These are phyloP conservation scores for Drosophila anomalata DNA, from an alignment of 2,888 invertebrate species.

Conservation along the genomic window DNA sequence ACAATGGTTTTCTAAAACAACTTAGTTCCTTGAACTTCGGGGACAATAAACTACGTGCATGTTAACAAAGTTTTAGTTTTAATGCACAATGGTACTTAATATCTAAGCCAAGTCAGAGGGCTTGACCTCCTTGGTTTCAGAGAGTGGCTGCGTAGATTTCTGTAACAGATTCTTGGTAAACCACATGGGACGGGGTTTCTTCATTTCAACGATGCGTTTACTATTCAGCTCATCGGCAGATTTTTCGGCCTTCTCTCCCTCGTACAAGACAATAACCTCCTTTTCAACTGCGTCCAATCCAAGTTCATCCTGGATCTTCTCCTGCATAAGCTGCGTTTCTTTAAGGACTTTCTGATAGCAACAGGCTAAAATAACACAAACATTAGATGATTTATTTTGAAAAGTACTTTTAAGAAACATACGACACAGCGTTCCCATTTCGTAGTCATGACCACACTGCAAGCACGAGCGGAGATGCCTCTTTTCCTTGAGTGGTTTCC, in stretches of 20 bases:
- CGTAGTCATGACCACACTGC: slow-evolving; percentile 93
- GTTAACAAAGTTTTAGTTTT: slow-evolving; percentile 43
- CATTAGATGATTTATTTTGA: background rate
- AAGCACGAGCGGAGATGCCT: slow-evolving; percentile 90
- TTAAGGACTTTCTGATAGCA: slow-evolving; percentile 92
- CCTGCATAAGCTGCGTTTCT: slow-evolving; percentile 93
- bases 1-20: slow-evolving; percentile 91
- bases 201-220: slow-evolving; percentile 93
- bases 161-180: slow-evolving; percentile 93
- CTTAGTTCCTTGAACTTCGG: slow-evolving; percentile 41
- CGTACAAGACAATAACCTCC: slow-evolving; percentile 93
- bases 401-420: slow-evolving; percentile 80
- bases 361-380: slow-evolving; percentile 86
- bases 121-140: slow-evolving; percentile 88
- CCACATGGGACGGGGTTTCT: slow-evolving; percentile 94
- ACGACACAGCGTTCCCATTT: slow-evolving; percentile 92
- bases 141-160: slow-evolving; percentile 89
- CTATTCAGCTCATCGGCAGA: slow-evolving; percentile 87
- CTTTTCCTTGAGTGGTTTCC: slow-evolving; percentile 90
- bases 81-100: slow-evolving; percentile 33
- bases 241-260: slow-evolving; percentile 89
- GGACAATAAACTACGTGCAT: slow-evolving; percentile 57
- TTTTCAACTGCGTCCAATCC: slow-evolving; percentile 90
- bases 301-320: slow-evolving; percentile 89
- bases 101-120: slow-evolving; percentile 88